A percentile compares a stretch with the other conserved stretches of the same genome.
Evolutionary conservation across 2,797 vertebrate species (phyloP).

Genomic region (Hemitrygon akajei): DNA sequence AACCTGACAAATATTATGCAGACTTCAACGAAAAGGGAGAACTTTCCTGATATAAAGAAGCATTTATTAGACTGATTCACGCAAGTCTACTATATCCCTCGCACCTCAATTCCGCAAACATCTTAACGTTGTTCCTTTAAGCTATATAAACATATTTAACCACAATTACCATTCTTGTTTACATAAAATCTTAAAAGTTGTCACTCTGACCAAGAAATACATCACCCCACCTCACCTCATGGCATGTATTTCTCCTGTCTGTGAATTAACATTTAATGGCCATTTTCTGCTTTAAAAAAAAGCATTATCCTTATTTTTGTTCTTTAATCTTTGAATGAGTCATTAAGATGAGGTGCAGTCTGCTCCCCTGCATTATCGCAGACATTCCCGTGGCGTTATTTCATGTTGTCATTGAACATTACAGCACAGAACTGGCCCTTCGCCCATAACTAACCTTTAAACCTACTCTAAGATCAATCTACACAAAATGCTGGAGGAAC

Average conservation of each 20-base stretch:
- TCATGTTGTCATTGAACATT: too few relatives aligned
- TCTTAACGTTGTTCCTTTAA: neutral
- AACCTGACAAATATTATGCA: neutral
- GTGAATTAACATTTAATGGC: neutral
- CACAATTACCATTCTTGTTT: neutral
- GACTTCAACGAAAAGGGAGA: neutral
- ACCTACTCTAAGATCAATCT: too few relatives aligned
- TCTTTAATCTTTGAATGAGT: neutral
- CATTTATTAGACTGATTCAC: neutral
- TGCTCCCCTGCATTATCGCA: neutral
- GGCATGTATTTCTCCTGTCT: neutral
- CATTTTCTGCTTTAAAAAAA: neutral
- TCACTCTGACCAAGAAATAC: neutral
- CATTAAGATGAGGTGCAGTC: neutral
- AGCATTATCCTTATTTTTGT: neutral
- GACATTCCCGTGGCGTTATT: neutral
- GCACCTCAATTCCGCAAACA: neutral
- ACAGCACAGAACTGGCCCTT: too few relatives aligned
- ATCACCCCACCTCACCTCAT: neutral
- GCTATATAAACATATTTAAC: neutral
- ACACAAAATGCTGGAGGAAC: too few relatives aligned
- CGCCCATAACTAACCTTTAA: too few relatives aligned
- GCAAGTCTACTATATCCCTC: too few relatives aligned
- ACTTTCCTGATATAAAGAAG: too few relatives aligned
- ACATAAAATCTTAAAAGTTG: neutral